A percentile compares a stretch with the other conserved stretches of the same genome.
These are phyloP conservation scores for Hydrocynus forskahlii DNA, from an alignment of 2,797 vertebrate species.

Conservation along the genomic window DNA sequence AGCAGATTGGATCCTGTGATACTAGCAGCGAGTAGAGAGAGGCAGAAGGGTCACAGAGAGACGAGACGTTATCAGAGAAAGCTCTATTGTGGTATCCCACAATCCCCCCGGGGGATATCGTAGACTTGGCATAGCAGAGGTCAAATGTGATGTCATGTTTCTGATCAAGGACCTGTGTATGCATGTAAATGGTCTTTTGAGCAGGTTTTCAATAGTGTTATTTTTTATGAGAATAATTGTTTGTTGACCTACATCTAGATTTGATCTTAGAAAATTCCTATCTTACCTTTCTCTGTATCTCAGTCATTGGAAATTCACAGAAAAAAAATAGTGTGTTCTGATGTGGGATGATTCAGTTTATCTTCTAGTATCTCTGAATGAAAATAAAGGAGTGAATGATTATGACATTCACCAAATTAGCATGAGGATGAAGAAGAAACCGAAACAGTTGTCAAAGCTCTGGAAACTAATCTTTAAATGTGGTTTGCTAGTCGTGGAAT, in stretches of 20 bases:
- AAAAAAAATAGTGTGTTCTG: too few species aligned
- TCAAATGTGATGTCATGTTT: conserved; percentile 71
- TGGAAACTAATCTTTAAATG: neutral
- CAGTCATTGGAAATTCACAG: too few species aligned
- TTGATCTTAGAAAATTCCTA: too few species aligned
- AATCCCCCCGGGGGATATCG: conserved; percentile 69
- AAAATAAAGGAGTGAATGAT: too few species aligned
- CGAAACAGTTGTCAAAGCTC: neutral
- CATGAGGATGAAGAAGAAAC: neutral
- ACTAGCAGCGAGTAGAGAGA: conserved; percentile 22
- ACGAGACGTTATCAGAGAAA: conserved; percentile 45
- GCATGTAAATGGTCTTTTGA: conserved; percentile 14
- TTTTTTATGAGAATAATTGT: too few species aligned
- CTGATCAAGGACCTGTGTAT: conserved; percentile 56
- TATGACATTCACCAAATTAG: neutral
- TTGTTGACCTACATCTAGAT: neutral
- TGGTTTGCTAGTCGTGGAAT: neutral
- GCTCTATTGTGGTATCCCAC: conserved; percentile 55
- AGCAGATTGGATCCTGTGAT: conserved; percentile 34
- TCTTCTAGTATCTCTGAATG: too few species aligned
- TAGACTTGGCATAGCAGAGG: conserved; percentile 65
- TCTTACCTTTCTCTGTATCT: neutral
- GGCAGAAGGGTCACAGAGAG: conserved; percentile 24
- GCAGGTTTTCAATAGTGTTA: neutral
- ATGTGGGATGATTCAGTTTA: neutral